These are phyloP conservation scores for Cosmia trapezina DNA, from an alignment of 2,888 invertebrate genomes.

Conservation along the genomic window DNA sequence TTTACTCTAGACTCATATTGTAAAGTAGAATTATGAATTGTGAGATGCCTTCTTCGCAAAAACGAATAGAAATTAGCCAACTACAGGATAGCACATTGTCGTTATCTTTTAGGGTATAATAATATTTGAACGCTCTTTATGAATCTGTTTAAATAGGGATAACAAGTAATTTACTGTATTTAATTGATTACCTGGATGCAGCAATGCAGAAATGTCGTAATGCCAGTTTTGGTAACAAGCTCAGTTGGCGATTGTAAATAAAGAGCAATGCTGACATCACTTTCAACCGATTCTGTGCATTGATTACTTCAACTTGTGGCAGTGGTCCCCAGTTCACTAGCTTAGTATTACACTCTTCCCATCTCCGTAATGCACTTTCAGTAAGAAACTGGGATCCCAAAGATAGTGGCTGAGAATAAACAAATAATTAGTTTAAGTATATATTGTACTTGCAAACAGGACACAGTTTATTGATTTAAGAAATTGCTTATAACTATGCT, in stretches of 20 bases:
- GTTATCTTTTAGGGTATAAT: neutral
- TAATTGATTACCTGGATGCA: constrained; percentile 92
- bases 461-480: neutral
- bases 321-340: constrained; percentile 97
- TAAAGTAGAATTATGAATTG: too few relatives aligned
- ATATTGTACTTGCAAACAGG: neutral
- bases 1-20: too few relatives aligned
- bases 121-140: neutral
- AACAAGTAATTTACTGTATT: neutral
- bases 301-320: constrained; percentile 96
- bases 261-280: constrained; percentile 97
- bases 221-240: constrained; percentile 94
- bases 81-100: too few relatives aligned
- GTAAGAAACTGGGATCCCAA: constrained; percentile 95
- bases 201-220: constrained; percentile 95
- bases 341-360: constrained; percentile 97
- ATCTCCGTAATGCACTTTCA: constrained; percentile 95
- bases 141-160: neutral
- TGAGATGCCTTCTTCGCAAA: neutral
- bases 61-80: neutral
- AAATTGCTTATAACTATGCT: neutral
- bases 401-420: constrained; percentile 92
- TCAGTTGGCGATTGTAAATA: constrained; percentile 96
- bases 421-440: neutral
- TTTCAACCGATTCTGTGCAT: constrained; percentile 97